Evolutionary conservation across 2,797 vertebrate species (phyloP), one percentile per base, ranked within the genome.

Genomic region (Clarias fuscus): DNA sequence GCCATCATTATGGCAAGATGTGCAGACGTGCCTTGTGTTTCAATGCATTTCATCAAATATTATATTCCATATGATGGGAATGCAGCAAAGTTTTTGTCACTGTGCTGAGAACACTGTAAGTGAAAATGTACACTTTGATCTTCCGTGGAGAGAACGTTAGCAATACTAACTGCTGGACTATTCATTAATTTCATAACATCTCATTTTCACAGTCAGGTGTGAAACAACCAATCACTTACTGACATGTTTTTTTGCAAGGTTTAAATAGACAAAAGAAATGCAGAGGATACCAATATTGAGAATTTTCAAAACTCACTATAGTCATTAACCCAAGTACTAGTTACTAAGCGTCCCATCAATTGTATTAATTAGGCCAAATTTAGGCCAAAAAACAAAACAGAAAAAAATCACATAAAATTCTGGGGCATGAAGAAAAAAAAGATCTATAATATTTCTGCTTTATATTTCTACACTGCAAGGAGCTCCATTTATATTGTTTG

Each of bases 1-100:
- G 75, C 86, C 67, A 58, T 87, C 77, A 84, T 84, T 87, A 84
- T 61, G 73, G 33, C 62, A 56, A 72, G 75, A 61, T 48, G 62
- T 85, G 79, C 72, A 84, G n/a, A 61, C 71, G 58, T 84, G 83
- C 37, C n/a, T 48, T 83, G 71, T 24, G 37, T 10, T 80, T 59
- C 59, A 68, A 84, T 43, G 77, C 7, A 3, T 68, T 43, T 40
- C 73, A 33, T 58, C 64, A 67, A 86, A 75, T 70, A n/a, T n/a
- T 4, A 40, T 79, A 64, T 80, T n/a, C 33, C 77, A 80, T 40
- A 62, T 64, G 33, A 64, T 64, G 77, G 37, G 59, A 14, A 17
- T 43, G 13, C 77, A 80, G 59, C 43, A 27, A n/a, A 61, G 77
- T 62, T 64, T 43, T 79, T n/a, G 20, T 80, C 33, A 18, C 13